phyloP scores from a whole-genome alignment of 2,113 vertebrate species.

The Rissa tridactyla region DNA sequence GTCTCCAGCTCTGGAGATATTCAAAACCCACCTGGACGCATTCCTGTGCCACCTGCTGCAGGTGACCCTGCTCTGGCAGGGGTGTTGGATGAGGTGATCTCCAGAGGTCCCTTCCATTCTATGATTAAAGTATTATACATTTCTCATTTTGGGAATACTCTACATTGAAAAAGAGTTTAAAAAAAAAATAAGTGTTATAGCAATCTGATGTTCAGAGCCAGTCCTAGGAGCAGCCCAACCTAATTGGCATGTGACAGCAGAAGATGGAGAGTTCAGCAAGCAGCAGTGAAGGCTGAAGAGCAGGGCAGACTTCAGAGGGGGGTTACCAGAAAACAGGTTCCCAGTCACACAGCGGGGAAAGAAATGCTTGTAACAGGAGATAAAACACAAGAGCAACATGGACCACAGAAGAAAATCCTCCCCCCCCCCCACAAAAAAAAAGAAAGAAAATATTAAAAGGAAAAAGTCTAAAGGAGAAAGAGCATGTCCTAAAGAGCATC shows the following conservation, averaged over 20 bases:
- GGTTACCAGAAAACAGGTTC: neutral
- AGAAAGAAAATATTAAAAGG: accelerated
- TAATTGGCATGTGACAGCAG: accelerated
- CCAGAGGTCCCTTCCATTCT: neutral
- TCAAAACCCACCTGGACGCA: neutral
- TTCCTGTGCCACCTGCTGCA: neutral
- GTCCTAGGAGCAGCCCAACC: neutral
- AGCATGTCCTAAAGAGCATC: neutral
- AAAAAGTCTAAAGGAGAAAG: neutral
- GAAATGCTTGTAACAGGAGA: neutral
- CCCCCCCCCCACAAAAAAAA: too few species aligned
- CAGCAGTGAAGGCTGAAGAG: neutral
- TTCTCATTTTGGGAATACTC: neutral
- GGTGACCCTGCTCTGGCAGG: neutral
- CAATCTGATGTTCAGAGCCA: neutral
- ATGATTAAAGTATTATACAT: neutral
- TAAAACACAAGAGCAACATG: neutral
- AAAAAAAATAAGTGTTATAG: neutral
- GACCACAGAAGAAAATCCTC: neutral
- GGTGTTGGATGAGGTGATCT: neutral
- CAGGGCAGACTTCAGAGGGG: neutral
- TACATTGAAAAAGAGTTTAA: too few species aligned
- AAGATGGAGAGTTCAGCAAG: neutral
- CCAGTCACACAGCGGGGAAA: neutral
- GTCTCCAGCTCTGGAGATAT: neutral